These are phyloP conservation scores for Phacellophora camtschatica DNA, from an alignment of 30 jellyfish, hydroid and myxozoan species.

Conservation along the genomic window DNA sequence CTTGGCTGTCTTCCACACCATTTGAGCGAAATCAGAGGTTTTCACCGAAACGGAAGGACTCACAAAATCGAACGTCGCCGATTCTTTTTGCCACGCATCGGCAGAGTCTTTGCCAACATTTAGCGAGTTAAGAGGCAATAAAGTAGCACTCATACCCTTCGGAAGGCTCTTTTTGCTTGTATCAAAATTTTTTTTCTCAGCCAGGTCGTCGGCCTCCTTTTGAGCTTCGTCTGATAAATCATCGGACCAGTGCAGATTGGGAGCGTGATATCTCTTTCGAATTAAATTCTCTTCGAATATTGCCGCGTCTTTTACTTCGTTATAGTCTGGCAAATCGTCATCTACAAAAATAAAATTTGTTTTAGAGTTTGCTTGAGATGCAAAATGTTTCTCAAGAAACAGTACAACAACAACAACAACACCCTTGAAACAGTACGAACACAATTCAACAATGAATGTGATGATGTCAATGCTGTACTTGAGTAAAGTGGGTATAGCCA, in stretches of 20 bases:
- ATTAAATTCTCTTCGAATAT: conserved; percentile 77
- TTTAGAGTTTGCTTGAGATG: too few species aligned
- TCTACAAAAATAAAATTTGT: conserved; percentile 63
- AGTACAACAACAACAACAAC: too few species aligned
- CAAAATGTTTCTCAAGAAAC: too few species aligned
- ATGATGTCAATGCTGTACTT: too few species aligned
- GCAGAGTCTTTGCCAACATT: conserved; percentile 96
- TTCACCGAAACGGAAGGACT: conserved; percentile 87
- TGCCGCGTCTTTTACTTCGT: conserved; percentile 95
- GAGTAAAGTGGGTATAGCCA: too few species aligned
- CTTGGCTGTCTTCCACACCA: conserved; percentile 86
- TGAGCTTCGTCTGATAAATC: conserved; percentile 88
- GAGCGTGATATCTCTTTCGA: conserved; percentile 78
- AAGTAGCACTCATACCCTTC: conserved; percentile 72
- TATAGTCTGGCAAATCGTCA: conserved; percentile 89
- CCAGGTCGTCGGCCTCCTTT: conserved; percentile 79
- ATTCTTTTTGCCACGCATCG: conserved; percentile 90
- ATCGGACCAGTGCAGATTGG: conserved; percentile 85
- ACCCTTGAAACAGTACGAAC: too few species aligned
- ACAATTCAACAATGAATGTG: too few species aligned
- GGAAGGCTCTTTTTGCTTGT: conserved; percentile 20
- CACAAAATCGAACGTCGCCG: conserved; percentile 70
- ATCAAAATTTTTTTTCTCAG: conserved; percentile 29
- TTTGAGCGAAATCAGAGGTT: conserved; percentile 84
- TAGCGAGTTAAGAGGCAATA: conserved; percentile 58